phyloP scores from a whole-genome alignment of 2,113 vertebrate genomes.

The Chroicocephalus ridibundus region DNA sequence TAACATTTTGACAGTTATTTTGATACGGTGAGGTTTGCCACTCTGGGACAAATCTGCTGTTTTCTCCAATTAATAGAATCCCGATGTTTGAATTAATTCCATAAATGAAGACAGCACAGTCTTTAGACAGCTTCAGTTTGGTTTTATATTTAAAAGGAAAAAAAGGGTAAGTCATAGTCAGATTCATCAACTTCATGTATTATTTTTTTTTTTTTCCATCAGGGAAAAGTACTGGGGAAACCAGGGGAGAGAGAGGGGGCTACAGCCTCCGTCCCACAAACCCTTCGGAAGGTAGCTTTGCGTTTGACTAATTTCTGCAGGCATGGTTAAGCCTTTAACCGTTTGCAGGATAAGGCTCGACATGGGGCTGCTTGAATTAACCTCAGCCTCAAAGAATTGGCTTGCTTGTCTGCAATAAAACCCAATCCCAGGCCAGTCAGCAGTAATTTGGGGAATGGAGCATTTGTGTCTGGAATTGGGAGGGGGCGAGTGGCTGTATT shows the following conservation, averaged over 20 bases:
- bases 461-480: not conserved
- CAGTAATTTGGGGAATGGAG: not conserved
- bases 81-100: not conserved
- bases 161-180: not conserved
- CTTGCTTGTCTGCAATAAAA: constrained; percentile 31
- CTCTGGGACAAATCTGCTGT: not conserved
- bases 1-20: not conserved
- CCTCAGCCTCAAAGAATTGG: not conserved
- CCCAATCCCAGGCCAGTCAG: not conserved
- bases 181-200: not conserved
- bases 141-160: not conserved
- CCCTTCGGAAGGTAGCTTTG: not conserved
- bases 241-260: not conserved
- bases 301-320: not conserved
- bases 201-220: accelerated
- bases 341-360: not conserved
- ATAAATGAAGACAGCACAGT: not conserved
- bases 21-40: not conserved
- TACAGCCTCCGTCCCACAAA: not conserved
- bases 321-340: not conserved
- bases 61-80: not conserved
- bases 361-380: not conserved
- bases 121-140: not conserved
- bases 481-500: not conserved
- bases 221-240: not conserved